phyloP scores from a whole-genome alignment of 1,140 invertebrate genomes.

The Bilobella aurantiaca region DNA sequence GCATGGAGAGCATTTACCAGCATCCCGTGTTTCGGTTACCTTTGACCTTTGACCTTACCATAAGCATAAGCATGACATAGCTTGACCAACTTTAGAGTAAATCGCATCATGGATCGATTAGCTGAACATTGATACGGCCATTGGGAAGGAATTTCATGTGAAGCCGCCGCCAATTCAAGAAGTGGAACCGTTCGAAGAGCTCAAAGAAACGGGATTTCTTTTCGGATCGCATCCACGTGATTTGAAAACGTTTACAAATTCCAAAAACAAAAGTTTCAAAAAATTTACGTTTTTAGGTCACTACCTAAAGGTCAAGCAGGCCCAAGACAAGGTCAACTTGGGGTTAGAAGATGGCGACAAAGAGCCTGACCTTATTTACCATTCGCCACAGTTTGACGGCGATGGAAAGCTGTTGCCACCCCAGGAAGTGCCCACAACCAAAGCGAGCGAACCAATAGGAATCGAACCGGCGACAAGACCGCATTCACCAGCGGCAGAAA shows the following conservation, averaged over 20 bases:
- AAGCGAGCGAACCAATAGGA: neutral
- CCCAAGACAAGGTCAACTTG: neutral
- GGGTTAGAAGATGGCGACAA: too few relatives aligned
- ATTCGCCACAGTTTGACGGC: neutral
- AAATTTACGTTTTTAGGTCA: too few relatives aligned
- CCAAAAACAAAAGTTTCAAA: too few relatives aligned
- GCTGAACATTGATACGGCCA: neutral
- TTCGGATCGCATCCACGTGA: neutral
- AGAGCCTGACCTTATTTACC: too few relatives aligned
- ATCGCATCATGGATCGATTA: neutral
- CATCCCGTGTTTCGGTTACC: neutral
- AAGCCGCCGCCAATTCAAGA: neutral
- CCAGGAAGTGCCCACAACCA: neutral
- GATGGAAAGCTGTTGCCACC: neutral
- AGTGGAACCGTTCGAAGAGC: neutral
- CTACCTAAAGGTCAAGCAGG: neutral
- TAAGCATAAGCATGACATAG: too few relatives aligned
- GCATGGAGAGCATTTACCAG: neutral
- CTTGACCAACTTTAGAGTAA: neutral
- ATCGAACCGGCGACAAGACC: too few relatives aligned
- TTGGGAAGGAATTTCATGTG: neutral
- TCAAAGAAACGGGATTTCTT: neutral
- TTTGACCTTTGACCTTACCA: neutral
- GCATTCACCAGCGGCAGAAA: too few relatives aligned
- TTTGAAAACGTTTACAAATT: too few relatives aligned